Base-by-base conservation (phyloP, 2,113 vertebrate species). In the Atractosteus spatula region DNA sequence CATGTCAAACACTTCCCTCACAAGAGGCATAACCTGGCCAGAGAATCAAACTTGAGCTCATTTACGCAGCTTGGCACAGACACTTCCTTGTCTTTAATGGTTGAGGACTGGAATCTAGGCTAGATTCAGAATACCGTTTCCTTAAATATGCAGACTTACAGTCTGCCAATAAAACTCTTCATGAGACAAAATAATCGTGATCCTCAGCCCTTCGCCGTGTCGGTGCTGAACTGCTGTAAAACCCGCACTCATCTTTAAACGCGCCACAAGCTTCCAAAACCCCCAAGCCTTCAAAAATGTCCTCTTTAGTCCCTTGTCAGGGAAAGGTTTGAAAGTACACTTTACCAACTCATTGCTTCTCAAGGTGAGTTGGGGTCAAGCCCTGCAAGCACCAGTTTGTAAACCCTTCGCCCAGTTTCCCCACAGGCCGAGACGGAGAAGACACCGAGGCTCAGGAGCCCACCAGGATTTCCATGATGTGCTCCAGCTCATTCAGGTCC, bases 391-490 rank as follows among this genome's bases (percentile, higher is more conserved):
- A 66, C 44, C 3, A 64, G 2, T 41, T 42, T 29, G 29, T 29
- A 29, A 29, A 64, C 4, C 43, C 42, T 54, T 55, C 17, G 11
- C 11, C 10, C 10, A 4, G 16, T 11, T 41, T 43, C 10, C 2
- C 16, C 7, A n/a, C 41, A 44, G 54, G 11, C 44, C 61, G 16
- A 13, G 0, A 54, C 6, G 44, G 61, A 3, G 8, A 47, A 55
- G 5, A 44, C 16, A 3, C 65, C 54, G 79, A 74, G 80, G 76
- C 54, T 80, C 80, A 95, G 64, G 91, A 91, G 12, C 90, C 88
- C 29, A 93, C 86, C 42, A 94, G 81, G 55, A 93, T 88, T 80
- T 93, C 91, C 89, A 92, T 88, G 61, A 92, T 89, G 62, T 92
- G 90, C 16, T 94, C 91, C 0, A 92, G 80, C 70, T 94, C 92